phyloP scores from a whole-genome alignment of 2,113 vertebrate species.

The Tetraodon nigroviridis region DNA sequence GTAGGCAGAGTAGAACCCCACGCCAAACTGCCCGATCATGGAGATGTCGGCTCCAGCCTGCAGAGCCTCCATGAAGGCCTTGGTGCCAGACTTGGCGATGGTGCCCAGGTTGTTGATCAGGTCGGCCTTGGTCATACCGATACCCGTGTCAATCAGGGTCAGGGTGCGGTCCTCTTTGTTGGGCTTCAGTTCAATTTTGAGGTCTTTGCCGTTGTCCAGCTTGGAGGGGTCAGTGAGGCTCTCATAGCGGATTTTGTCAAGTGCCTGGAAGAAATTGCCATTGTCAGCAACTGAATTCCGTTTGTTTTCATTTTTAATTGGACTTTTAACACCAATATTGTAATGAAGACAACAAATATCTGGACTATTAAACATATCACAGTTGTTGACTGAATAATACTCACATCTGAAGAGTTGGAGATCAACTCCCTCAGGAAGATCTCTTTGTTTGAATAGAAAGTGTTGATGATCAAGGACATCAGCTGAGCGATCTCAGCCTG shows the following conservation, averaged over 20 bases:
- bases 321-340: background rate
- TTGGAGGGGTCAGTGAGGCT: conserved; percentile 78
- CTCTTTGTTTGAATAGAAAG: conserved; percentile 83
- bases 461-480: conserved; percentile 83
- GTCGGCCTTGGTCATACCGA: conserved; percentile 82
- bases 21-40: conserved; percentile 82
- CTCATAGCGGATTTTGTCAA: conserved; percentile 82
- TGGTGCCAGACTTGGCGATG: conserved; percentile 81
- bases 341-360: background rate
- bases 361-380: background rate
- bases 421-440: conserved; percentile 81
- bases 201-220: conserved; percentile 76
- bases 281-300: background rate
- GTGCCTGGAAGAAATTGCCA: conserved; percentile 52
- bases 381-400: conserved; percentile 11
- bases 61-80: conserved; percentile 82
- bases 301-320: background rate
- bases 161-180: conserved; percentile 71
- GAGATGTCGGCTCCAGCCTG: conserved; percentile 81
- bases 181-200: conserved; percentile 79
- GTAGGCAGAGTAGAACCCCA: conserved; percentile 81
- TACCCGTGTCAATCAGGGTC: conserved; percentile 75
- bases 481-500: conserved; percentile 83
- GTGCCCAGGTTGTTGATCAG: conserved; percentile 81
- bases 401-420: conserved; percentile 81